phyloP scores from a whole-genome alignment of 1,140 invertebrate genomes.

The Nebria ingens region DNA sequence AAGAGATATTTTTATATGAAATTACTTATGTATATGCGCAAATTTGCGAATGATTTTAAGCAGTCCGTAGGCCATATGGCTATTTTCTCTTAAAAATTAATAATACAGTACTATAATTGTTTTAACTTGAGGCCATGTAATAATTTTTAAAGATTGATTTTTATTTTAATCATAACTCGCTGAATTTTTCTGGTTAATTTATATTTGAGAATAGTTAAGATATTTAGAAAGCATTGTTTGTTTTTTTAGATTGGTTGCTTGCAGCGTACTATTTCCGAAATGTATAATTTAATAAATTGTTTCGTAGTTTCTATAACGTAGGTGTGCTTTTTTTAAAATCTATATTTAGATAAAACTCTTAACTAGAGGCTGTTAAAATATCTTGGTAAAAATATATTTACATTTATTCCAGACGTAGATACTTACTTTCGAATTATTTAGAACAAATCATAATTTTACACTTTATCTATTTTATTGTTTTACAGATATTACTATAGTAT shows the following conservation, averaged over 20 bases:
- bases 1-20: too few relatives aligned
- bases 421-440: too few relatives aligned
- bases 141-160: not conserved
- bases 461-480: too few relatives aligned
- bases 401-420: too few relatives aligned
- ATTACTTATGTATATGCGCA: not conserved
- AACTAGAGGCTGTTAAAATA: too few relatives aligned
- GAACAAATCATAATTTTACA: too few relatives aligned
- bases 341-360: not conserved
- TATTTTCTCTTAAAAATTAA: not conserved
- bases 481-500: too few relatives aligned
- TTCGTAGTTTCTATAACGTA: not conserved
- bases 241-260: not conserved
- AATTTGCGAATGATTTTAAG: not conserved
- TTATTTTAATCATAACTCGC: not conserved
- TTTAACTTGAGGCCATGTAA: too few relatives aligned
- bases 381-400: too few relatives aligned
- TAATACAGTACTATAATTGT: not conserved
- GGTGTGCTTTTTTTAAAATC: not conserved
- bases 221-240: not conserved
- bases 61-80: not conserved
- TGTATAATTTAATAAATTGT: not conserved
- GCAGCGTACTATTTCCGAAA: not conserved
- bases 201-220: too few relatives aligned
- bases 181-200: not conserved